A percentile compares a stretch with the other conserved stretches of the same genome.
Evolutionary conservation across 2,113 vertebrate species (phyloP).

Genomic region (Thunnus maccoyii): DNA sequence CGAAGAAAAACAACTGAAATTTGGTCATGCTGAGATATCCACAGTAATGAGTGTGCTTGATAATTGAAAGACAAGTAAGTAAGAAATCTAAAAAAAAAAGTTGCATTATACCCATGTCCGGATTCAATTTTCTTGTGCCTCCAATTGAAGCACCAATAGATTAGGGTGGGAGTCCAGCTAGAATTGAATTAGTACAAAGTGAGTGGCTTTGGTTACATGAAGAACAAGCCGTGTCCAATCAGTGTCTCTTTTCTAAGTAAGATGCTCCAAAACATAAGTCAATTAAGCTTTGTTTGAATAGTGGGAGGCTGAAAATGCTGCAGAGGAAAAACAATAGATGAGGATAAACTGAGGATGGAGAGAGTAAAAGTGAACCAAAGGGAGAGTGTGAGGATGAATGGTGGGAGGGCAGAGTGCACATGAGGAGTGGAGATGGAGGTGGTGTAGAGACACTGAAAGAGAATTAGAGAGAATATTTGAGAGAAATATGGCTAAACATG

Average conservation of each 20-base stretch:
- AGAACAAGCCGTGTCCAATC: conserved; percentile 65
- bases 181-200: conserved; percentile 67
- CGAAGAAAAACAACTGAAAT: conserved; percentile 20
- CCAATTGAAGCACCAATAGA: conserved; percentile 49
- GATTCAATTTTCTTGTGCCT: conserved; percentile 59
- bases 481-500: conserved; percentile 86
- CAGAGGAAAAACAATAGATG: conserved; percentile 53
- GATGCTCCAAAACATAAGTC: conserved; percentile 63
- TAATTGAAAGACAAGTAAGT: conserved; percentile 51
- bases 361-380: conserved; percentile 27
- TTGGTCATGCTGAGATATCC: conserved; percentile 29
- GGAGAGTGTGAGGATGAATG: conserved; percentile 43
- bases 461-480: conserved; percentile 76
- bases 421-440: not conserved
- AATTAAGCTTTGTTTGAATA: conserved; percentile 59
- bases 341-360: conserved; percentile 32
- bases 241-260: conserved; percentile 55
- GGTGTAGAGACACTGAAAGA: conserved; percentile 20
- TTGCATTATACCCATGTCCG: conserved; percentile 22
- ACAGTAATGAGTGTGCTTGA: conserved; percentile 36
- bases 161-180: conserved; percentile 44
- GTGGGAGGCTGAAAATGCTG: conserved; percentile 37
- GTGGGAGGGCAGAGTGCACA: not conserved
- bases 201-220: conserved; percentile 66
- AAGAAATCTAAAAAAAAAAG: conserved; percentile 30